Evolutionary conservation across 2,113 vertebrate species (phyloP), one percentile per base, ranked within the genome.

Genomic region (Paraplagusia blochii): DNA sequence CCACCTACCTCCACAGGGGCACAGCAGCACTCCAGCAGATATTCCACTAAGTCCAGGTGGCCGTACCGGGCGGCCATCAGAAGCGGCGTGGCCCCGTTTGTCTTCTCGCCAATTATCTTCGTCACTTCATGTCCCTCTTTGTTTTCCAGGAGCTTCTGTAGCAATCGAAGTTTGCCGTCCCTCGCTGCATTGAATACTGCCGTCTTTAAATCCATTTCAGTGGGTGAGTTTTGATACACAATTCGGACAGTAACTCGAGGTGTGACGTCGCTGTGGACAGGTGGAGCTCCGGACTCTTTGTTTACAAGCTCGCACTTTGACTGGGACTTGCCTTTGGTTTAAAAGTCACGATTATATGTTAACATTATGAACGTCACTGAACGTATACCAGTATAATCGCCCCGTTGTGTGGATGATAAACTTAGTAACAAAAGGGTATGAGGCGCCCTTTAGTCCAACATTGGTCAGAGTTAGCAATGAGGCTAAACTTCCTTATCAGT

Each of bases 151-250:
- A 99, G 87, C 72, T 97, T 98, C 80, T 95, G 93, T 29, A 99
- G 94, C 55, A 98, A 89, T 42, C 95, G 92, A 51, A 98, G 93
- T 79, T 98, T 98, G 39, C 96, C 97, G 89, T 98, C 97, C 54
- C 97, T 90, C 81, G 95, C 96, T 58, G 97, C 97, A n/a, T 97
- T 97, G 73, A 97, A 99, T 8, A 98, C 95, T 0, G 96, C 96
- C 1, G 95, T 98, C 90, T 98, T 97, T 79, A 99, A 91, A 95
- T 99, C 97, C 97, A 99, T 98, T 0, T 66, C 66, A 29, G 39
- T 13, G 1, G 4, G 16, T 1, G 33, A 1, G 44, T 35, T 9
- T 54, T 16, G 38, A 53, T 52, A 72, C 50, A 58, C 16, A 4
- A 6, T 1, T 6, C 10, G 1, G 11, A 17, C 1, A 22, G 8